A percentile compares a stretch with the other conserved stretches of the same genome.
Conservation (phyloP, 2,113 vertebrate genomes). For the Caretta caretta region DNA sequence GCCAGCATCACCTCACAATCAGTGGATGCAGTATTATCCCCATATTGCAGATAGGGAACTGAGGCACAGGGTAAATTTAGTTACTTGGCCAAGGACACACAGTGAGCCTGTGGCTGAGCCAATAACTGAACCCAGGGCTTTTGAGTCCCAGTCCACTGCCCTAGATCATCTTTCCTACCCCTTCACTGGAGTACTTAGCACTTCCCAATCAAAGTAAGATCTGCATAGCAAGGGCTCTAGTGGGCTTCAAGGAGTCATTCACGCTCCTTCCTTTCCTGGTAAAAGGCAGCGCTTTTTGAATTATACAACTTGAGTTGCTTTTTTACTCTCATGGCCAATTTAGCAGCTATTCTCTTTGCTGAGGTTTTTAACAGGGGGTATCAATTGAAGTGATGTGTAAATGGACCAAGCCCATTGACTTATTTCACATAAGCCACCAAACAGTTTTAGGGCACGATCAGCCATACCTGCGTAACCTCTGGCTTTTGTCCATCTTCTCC, state of each 20-base stretch:
- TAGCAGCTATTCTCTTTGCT: constrained; percentile 15
- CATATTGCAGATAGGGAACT: neutral
- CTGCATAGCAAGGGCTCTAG: fast-evolving
- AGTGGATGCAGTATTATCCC: neutral
- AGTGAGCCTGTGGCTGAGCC: neutral
- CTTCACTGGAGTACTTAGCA: neutral
- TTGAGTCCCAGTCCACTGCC: neutral
- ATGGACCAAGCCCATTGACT: constrained; percentile 13
- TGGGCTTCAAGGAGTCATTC: neutral
- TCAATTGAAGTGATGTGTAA: constrained; percentile 26
- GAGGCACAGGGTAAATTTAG: neutral
- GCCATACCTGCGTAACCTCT: constrained; percentile 49
- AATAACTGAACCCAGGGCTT: neutral
- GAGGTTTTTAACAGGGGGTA: constrained; percentile 27
- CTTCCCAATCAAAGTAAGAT: neutral
- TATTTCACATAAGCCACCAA: constrained; percentile 53
- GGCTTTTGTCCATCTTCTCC: constrained; percentile 44
- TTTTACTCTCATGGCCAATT: neutral
- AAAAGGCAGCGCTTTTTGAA: neutral
- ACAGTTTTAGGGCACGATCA: constrained; percentile 26
- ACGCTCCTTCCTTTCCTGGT: neutral
- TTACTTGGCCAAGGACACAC: neutral
- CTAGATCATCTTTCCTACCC: neutral
- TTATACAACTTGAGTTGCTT: neutral
- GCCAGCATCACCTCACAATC: neutral